A percentile compares a stretch with the other conserved stretches of the same genome.
phyloP scores from a whole-genome alignment of 2,888 invertebrate species.

The Halictus quadricinctus region DNA sequence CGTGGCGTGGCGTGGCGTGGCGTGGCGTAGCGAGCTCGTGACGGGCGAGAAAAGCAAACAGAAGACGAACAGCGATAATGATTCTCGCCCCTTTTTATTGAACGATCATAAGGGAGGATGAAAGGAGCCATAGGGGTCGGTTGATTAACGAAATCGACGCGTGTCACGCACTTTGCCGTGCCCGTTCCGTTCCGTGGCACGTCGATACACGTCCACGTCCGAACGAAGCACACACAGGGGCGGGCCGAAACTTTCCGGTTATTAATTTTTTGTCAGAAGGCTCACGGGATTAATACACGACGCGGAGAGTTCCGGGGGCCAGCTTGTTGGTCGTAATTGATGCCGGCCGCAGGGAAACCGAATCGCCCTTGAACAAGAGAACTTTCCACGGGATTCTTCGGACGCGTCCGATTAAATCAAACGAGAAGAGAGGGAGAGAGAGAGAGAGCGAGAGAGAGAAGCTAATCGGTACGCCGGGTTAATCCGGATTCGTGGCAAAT shows the following conservation, averaged over 20 bases:
- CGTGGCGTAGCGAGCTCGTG: background rate
- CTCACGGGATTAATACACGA: slow-evolving; percentile 42
- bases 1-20: background rate
- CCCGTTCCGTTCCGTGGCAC: slow-evolving; percentile 11
- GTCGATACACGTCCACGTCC: slow-evolving; percentile 21
- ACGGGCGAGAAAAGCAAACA: slow-evolving; percentile 14
- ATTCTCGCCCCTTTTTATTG: slow-evolving; percentile 42
- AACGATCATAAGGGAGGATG: slow-evolving; percentile 25
- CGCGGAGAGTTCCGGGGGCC: slow-evolving; percentile 38
- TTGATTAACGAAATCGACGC: slow-evolving; percentile 56
- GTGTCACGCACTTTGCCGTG: slow-evolving; percentile 46
- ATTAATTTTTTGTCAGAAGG: slow-evolving; percentile 59
- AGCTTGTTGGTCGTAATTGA: slow-evolving; percentile 58
- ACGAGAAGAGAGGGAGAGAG: background rate
- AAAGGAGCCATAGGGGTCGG: slow-evolving; percentile 24
- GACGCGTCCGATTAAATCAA: slow-evolving; percentile 54
- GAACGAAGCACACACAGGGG: background rate
- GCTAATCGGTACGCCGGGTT: slow-evolving; percentile 32
- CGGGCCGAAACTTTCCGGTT: slow-evolving; percentile 58
- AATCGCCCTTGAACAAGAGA: slow-evolving; percentile 27
- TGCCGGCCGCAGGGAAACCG: slow-evolving; percentile 18
- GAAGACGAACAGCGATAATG: slow-evolving; percentile 47
- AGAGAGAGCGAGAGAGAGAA: background rate
- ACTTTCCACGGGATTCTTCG: slow-evolving; percentile 8
- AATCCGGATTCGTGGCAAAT: slow-evolving; percentile 25